Base-by-base conservation (phyloP, 2,888 invertebrate genomes). In the Ectemnius continuus region DNA sequence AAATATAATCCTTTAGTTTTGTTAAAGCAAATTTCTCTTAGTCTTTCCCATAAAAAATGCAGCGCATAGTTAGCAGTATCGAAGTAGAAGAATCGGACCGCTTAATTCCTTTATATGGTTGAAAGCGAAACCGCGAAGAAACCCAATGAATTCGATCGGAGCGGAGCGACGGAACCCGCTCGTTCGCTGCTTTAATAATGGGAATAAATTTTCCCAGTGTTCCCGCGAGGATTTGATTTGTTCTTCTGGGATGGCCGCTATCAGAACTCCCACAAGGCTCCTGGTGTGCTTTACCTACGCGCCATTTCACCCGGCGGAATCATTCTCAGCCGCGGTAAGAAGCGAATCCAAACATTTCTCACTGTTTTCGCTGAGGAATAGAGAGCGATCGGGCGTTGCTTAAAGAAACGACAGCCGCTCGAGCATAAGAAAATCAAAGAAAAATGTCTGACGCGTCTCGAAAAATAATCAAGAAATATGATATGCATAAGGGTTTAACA, bases 191-290 rank as follows among this genome's bases (percentile, higher is more conserved):
- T 67, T 63, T 28, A 28, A 26, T 59, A 60, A 46, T 28, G 36
- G 13, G 16, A 65, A 65, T 65, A 20, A 63, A 56, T 46, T 58
- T 59, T 28, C 23, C n/a, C 48, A n/a, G 46, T 8, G 46, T n/a
- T 16, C 45, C 36, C 8, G 8, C 5, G 36, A 47, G 52, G 61
- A 71, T 62, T 71, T 63, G 62, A 67, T 71, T 67, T 23, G 67
- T 62, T 71, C 62, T 23, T 28, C 48, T 52, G 46, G n/a, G 13
- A 16, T 47, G n/a, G 18, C 46, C 26, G 63, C 28, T 20, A 36
- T 62, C 56, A 28, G 2, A 14, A 3, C 56, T 18, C 56, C 28
- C 5, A 5, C 5, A 5, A n/a, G 14, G 26, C 4, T 59, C 45
- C 13, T 16, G 61, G 60, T 45, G 11, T 18, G 45, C 13, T 2